Evolutionary conservation across 1,140 invertebrate species (phyloP).

Genomic region (Drosophila tropicalis): DNA sequence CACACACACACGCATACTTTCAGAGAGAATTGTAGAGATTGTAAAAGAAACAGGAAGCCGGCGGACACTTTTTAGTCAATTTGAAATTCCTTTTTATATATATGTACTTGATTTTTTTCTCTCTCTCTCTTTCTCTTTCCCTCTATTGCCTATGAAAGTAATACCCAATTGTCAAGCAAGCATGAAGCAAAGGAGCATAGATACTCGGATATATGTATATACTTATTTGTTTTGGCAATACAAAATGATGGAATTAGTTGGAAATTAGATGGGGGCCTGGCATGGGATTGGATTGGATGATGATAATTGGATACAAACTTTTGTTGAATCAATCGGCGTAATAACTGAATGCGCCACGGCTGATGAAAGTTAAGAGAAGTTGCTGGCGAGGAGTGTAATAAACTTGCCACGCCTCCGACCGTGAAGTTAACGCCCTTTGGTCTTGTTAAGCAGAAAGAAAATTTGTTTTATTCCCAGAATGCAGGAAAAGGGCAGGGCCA

Average conservation of each 20-base stretch:
- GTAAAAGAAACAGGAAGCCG: slow-evolving; percentile 12
- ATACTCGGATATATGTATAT: slow-evolving; percentile 4
- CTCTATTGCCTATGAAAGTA: slow-evolving; percentile 13
- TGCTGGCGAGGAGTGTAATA: slow-evolving; percentile 20
- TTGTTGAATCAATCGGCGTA: slow-evolving; percentile 66
- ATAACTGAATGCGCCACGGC: slow-evolving; percentile 61
- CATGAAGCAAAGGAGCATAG: slow-evolving; percentile 7
- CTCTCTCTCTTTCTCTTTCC: background rate
- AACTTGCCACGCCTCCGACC: slow-evolving; percentile 43
- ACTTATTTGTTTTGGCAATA: slow-evolving; percentile 27
- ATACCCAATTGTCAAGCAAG: slow-evolving; percentile 4
- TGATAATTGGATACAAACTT: slow-evolving; percentile 57
- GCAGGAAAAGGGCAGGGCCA: slow-evolving; percentile 6
- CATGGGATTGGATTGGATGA: too few species aligned
- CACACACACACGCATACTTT: slow-evolving; percentile 1
- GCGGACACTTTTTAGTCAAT: slow-evolving; percentile 16
- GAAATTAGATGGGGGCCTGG: background rate
- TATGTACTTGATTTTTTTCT: slow-evolving; percentile 22
- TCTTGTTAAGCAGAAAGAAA: slow-evolving; percentile 19
- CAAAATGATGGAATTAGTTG: slow-evolving; percentile 58
- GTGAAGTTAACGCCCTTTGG: slow-evolving; percentile 27
- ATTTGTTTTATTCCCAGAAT: slow-evolving; percentile 34
- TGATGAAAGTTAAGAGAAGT: slow-evolving; percentile 41
- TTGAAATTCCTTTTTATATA: slow-evolving; percentile 56
- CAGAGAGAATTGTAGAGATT: slow-evolving; percentile 4